Evolutionary conservation across 2,797 vertebrate genomes (phyloP).

Genomic region (Macrochelys suwanniensis): DNA sequence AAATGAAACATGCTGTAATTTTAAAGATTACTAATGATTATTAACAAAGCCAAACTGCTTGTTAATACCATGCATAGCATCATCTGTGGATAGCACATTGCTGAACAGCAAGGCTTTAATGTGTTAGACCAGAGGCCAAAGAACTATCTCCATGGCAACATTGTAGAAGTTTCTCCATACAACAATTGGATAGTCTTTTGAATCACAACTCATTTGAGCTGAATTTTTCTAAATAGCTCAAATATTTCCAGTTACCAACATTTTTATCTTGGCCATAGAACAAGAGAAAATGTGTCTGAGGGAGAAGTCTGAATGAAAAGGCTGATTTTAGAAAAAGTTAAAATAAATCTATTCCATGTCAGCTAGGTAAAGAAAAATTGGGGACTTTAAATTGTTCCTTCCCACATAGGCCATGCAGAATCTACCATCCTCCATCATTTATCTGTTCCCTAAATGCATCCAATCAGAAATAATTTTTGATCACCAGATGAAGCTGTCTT

Average conservation of each 20-base stretch:
- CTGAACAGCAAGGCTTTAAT: constrained; percentile 80
- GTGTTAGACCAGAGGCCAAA: constrained; percentile 80
- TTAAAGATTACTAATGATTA: constrained; percentile 5
- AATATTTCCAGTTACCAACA: constrained; percentile 65
- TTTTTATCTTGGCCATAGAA: constrained; percentile 63
- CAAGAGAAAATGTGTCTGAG: constrained; percentile 47
- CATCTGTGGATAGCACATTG: constrained; percentile 76
- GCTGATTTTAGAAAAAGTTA: constrained; percentile 33
- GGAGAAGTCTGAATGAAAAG: constrained; percentile 8
- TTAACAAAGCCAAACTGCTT: constrained; percentile 72
- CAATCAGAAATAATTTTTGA: background rate
- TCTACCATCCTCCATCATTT: background rate
- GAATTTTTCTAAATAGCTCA: constrained; percentile 74
- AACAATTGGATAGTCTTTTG: constrained; percentile 66
- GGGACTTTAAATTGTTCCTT: background rate
- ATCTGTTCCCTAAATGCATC: background rate
- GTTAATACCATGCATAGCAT: constrained; percentile 72
- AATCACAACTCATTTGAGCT: constrained; percentile 69
- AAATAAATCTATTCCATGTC: background rate
- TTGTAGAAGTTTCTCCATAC: constrained; percentile 71
- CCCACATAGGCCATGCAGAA: background rate
- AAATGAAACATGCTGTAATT: constrained; percentile 54
- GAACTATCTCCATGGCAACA: constrained; percentile 83
- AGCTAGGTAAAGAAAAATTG: background rate
- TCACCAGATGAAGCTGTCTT: no score